Evolutionary conservation across 2,797 vertebrate genomes (phyloP).

Genomic region (Trachops cirrhosus): DNA sequence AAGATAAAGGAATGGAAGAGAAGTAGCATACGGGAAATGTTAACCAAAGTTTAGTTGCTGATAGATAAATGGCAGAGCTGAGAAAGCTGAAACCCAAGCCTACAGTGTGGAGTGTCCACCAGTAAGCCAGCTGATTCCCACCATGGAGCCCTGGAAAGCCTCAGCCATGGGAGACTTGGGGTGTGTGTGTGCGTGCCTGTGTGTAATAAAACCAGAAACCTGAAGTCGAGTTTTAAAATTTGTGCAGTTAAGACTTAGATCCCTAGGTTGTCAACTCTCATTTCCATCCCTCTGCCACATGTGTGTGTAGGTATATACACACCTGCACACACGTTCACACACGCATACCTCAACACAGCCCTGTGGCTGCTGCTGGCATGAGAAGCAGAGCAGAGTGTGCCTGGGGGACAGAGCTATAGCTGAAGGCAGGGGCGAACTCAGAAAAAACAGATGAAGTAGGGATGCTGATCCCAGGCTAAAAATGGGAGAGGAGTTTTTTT

Average conservation of each 20-base stretch:
- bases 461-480: not conserved
- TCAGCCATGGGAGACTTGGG: not conserved
- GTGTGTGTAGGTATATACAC: not conserved
- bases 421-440: not conserved
- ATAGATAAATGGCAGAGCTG: conserved; percentile 6
- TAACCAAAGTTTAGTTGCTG: not conserved
- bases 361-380: not conserved
- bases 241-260: not conserved
- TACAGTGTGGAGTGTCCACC: too few relatives aligned
- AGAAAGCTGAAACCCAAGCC: not conserved
- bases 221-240: not conserved
- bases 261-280: not conserved
- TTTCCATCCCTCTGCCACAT: not conserved
- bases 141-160: not conserved
- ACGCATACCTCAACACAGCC: not conserved
- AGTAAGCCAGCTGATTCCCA: not conserved
- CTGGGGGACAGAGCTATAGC: not conserved
- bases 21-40: not conserved
- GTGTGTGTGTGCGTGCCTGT: not conserved
- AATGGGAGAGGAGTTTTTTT: not conserved
- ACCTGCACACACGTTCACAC: not conserved
- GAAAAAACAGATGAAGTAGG: not conserved
- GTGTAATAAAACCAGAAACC: not conserved
- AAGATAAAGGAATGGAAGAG: conserved; percentile 6
- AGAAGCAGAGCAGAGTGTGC: not conserved